A percentile compares a stretch with the other conserved stretches of the same genome.
Conservation (phyloP, 1,140 invertebrate species). For the Leguminivora glycinivorella region DNA sequence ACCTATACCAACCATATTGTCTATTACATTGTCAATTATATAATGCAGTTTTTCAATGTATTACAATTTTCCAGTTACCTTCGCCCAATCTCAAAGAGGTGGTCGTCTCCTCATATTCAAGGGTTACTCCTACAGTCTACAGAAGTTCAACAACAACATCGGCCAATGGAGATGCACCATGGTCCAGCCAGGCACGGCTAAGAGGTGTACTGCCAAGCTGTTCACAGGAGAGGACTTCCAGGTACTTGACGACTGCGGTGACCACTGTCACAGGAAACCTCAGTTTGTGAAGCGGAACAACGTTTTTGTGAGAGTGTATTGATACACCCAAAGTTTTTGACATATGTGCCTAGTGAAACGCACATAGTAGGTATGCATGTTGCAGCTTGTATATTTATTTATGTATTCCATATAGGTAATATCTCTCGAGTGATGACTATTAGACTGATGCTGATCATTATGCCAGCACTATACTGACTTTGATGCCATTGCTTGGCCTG, state of each 20-base stretch:
- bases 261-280: conserved; percentile 50
- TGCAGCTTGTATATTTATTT: not conserved
- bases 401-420: too few species aligned
- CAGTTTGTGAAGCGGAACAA: conserved; percentile 41
- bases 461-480: too few species aligned
- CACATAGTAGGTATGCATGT: not conserved
- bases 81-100: conserved; percentile 55
- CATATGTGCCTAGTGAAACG: not conserved
- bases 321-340: conserved; percentile 4
- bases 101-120: conserved; percentile 49
- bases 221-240: conserved; percentile 41
- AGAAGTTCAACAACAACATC: conserved; percentile 37
- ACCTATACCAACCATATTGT: too few species aligned
- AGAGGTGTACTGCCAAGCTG: conserved; percentile 51
- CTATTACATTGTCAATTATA: too few species aligned
- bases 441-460: too few species aligned
- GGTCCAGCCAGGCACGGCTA: conserved; percentile 45
- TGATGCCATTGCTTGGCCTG: too few species aligned
- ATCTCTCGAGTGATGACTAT: too few species aligned
- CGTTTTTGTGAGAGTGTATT: conserved; percentile 43
- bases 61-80: conserved; percentile 52
- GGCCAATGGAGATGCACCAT: conserved; percentile 57
- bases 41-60: not conserved
- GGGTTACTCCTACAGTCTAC: conserved; percentile 55
- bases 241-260: conserved; percentile 40